phyloP scores from a whole-genome alignment of 2,888 invertebrate species.

The Capitulum mitella region DNA sequence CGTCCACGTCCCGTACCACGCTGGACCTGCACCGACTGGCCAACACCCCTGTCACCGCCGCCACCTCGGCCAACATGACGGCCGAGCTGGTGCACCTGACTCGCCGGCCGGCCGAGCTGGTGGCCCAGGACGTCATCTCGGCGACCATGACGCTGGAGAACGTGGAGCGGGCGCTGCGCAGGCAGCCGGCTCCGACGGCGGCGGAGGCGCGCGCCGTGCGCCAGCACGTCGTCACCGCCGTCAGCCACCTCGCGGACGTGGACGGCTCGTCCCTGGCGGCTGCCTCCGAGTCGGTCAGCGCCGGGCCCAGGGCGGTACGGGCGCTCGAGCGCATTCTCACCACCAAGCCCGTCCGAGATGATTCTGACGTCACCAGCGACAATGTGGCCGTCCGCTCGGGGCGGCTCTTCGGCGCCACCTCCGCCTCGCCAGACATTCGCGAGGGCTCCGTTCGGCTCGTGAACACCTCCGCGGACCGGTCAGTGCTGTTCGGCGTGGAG shows the following conservation, averaged over 20 bases:
- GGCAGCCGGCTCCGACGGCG: background rate
- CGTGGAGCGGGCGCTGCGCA: background rate
- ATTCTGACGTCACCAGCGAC: background rate
- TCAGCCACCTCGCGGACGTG: background rate
- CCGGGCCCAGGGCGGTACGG: background rate
- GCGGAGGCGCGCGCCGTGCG: background rate
- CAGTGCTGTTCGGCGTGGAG: background rate
- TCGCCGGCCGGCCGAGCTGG: background rate
- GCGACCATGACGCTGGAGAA: background rate
- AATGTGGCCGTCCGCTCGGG: background rate
- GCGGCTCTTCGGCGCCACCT: background rate
- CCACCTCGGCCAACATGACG: background rate
- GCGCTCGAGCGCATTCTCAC: background rate
- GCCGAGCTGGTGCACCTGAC: background rate
- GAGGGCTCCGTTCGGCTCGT: background rate
- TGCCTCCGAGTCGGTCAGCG: background rate
- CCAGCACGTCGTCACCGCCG: background rate
- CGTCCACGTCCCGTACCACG: background rate
- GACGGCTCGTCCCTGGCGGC: background rate
- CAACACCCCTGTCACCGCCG: background rate
- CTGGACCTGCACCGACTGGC: background rate
- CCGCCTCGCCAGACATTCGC: background rate
- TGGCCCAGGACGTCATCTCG: background rate
- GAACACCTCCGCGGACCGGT: no score
- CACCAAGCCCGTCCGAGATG: background rate